phyloP scores from a whole-genome alignment of 2,888 invertebrate genomes.

The Lysandra coridon region DNA sequence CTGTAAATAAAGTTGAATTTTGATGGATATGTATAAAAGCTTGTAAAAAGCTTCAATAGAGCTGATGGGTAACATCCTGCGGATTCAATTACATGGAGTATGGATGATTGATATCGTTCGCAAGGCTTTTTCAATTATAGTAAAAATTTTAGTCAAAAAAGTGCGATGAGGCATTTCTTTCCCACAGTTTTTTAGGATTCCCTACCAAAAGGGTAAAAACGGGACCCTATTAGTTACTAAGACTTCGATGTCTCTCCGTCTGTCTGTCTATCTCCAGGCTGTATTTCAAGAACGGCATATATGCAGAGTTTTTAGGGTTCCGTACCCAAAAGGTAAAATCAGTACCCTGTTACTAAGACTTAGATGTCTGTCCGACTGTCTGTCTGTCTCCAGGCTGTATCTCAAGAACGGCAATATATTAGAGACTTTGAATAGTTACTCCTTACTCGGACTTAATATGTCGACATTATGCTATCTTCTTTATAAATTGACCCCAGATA shows the following conservation, averaged over 20 bases:
- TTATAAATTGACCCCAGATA: conserved; percentile 17
- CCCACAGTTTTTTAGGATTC: too few species aligned
- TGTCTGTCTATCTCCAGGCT: too few species aligned
- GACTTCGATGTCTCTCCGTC: too few species aligned
- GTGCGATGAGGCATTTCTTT: not conserved
- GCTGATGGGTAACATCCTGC: conserved; percentile 73
- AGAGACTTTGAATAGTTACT: not conserved
- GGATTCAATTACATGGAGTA: conserved; percentile 70
- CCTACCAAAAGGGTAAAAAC: too few species aligned
- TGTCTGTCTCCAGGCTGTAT: too few species aligned
- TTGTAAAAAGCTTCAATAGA: conserved; percentile 64
- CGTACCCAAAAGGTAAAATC: too few species aligned
- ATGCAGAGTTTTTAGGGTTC: too few species aligned
- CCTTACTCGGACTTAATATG: not conserved
- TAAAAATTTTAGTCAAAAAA: not conserved
- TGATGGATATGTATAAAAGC: conserved; percentile 31
- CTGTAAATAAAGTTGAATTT: not conserved
- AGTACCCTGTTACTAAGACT: too few species aligned
- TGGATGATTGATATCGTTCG: conserved; percentile 58
- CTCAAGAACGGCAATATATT: too few species aligned
- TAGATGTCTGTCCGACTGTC: too few species aligned
- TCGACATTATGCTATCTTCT: not conserved
- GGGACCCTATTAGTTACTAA: too few species aligned
- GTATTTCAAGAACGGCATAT: too few species aligned
- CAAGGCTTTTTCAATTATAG: conserved; percentile 9